Evolutionary conservation across 2,888 invertebrate species (phyloP), one percentile per base, ranked within the genome.

Genomic region (Diaprepes abbreviatus): DNA sequence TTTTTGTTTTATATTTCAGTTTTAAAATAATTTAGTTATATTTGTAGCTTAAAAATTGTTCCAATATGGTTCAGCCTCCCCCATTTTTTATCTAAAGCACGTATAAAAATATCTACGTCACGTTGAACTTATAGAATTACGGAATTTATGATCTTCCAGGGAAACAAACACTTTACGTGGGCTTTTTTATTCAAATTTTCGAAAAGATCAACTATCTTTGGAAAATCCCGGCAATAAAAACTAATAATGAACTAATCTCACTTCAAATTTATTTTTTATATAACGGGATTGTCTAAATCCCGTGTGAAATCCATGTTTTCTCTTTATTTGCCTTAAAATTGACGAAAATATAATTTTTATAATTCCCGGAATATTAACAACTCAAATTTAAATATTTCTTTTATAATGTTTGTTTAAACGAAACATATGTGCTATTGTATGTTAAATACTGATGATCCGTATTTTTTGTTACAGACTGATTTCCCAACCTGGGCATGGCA

Each of bases 401-500:
- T n/a, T n/a, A n/a, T 3, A 14, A 38, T 38, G 5, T 38, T 14
- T 38, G 16, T 38, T 38, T 0, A 14, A 38, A 38, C 1, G 6
- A 38, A 3, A 9, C 3, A 14, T 3, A 40, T 14, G 24, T 24
- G 24, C 14, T 38, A 3, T 3, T 38, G 12, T 38, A 38, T 38
- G 14, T 5, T 17, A 40, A 48, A 40, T 40, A 28, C 17, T 17
- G 17, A 31, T 2, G 5, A 6, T 14, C 14, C 10, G 19, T 45
- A 21, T 21, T 3, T 59, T 71, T 79, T 77, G 74, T 81, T 82
- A 52, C 79, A 82, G 82, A 76, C 75, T 74, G 74, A 75, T 57
- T 63, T 74, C 54, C 40, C 73, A 54, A 55, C 43, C 71, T 78
- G 80, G 83, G 82, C 80, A 83, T 83, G 83, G 83, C 82, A 81